Conservation (phyloP, 2,113 vertebrate genomes). For the Apteryx mantelli region DNA sequence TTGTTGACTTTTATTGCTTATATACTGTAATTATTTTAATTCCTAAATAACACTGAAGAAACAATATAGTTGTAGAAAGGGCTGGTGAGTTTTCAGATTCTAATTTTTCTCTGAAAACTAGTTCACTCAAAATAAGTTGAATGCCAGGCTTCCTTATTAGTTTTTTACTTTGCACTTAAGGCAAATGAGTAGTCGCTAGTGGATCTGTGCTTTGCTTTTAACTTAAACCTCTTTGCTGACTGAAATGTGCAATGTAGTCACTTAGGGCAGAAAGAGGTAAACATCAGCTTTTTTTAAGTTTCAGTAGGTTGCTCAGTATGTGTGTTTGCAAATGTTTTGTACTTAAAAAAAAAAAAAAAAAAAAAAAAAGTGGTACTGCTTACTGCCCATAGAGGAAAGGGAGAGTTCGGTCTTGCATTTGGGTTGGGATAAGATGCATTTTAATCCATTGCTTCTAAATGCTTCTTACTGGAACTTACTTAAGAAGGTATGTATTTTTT, state of each 20-base stretch:
- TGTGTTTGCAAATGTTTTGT: background rate
- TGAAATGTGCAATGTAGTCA: accelerated
- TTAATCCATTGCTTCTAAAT: background rate
- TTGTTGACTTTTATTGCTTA: background rate
- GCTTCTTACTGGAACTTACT: background rate
- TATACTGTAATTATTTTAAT: background rate
- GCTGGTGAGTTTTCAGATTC: background rate
- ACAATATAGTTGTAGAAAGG: background rate
- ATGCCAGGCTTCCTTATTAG: accelerated
- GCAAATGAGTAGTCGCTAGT: background rate
- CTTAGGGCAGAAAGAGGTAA: background rate
- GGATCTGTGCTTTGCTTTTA: background rate
- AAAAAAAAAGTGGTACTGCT: background rate
- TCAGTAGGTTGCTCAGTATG: accelerated
- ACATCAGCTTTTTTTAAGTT: background rate
- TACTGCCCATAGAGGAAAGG: background rate
- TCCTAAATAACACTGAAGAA: background rate
- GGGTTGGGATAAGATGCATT: background rate
- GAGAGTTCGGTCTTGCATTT: background rate
- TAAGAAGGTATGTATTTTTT: background rate
- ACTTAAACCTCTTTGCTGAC: background rate
- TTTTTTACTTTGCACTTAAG: background rate
- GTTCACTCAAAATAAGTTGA: background rate
- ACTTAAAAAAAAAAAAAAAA: background rate
- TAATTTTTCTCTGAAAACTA: background rate